phyloP scores from a whole-genome alignment of 2,113 vertebrate species.

The Cololabis saira region DNA sequence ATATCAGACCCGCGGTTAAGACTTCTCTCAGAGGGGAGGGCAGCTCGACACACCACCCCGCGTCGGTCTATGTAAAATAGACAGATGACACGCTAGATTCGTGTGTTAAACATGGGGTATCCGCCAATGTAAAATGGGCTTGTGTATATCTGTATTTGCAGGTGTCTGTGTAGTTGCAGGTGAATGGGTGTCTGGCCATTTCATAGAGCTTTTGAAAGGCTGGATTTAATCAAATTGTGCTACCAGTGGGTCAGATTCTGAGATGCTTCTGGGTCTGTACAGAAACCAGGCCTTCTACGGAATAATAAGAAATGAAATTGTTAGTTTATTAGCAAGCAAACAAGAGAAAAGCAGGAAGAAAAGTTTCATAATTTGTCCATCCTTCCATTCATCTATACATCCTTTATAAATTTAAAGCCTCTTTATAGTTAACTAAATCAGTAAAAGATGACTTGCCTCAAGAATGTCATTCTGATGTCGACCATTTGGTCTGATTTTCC shows the following conservation, averaged over 20 bases:
- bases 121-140: no score
- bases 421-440: constrained; percentile 26
- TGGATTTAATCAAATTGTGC: constrained; percentile 8
- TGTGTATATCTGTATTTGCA: constrained; percentile 2
- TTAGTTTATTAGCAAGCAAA: constrained; percentile 31
- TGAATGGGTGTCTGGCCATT: constrained; percentile 30
- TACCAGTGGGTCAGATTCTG: constrained; percentile 58
- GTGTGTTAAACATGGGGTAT: no score
- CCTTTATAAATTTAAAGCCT: not conserved
- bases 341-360: no score
- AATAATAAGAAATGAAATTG: constrained; percentile 52
- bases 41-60: no score
- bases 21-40: no score
- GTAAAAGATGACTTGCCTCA: constrained; percentile 31
- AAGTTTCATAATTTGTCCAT: no score
- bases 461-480: constrained; percentile 26
- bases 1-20: no score
- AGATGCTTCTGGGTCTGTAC: constrained; percentile 59
- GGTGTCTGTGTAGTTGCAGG: constrained; percentile 30
- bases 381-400: no score
- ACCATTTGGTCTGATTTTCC: constrained; percentile 27
- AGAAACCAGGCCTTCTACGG: constrained; percentile 51
- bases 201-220: constrained; percentile 60
- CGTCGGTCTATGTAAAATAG: no score
- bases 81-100: no score